Evolutionary conservation across 2,888 invertebrate genomes (phyloP).

Genomic region (Caenorhabditis sp.): DNA sequence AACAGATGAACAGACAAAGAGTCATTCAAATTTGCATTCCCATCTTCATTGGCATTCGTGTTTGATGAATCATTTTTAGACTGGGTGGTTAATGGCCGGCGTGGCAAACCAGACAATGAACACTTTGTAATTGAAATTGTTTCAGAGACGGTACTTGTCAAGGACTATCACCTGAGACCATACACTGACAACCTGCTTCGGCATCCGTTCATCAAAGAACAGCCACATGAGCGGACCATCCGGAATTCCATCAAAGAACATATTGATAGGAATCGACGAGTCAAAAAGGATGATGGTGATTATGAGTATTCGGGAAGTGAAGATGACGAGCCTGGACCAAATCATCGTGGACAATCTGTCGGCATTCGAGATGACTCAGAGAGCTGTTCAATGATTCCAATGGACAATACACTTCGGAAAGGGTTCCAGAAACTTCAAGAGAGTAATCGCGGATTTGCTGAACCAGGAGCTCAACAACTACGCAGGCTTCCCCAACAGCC

Average conservation of each 20-base stretch:
- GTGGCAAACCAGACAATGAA: neutral
- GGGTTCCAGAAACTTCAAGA: conserved; percentile 98
- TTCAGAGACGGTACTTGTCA: conserved; percentile 93
- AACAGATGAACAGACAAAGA: conserved; percentile 4
- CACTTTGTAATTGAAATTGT: conserved; percentile 3
- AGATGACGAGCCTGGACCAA: conserved; percentile 92
- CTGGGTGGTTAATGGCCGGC: neutral
- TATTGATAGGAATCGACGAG: conserved; percentile 89
- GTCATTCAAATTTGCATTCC: neutral
- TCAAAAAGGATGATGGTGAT: conserved; percentile 88
- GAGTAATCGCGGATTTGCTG: conserved; percentile 72
- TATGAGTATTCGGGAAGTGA: conserved; percentile 94
- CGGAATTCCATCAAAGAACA: conserved; percentile 99
- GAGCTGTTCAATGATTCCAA: conserved; percentile 90
- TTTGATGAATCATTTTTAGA: neutral
- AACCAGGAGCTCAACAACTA: conserved; percentile 76
- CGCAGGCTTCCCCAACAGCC: conserved; percentile 72
- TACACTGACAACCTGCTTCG: conserved; percentile 95
- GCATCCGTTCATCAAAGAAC: conserved; percentile 97
- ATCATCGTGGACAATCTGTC: conserved; percentile 45
- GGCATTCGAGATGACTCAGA: conserved; percentile 62
- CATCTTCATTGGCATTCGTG: neutral
- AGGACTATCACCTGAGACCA: conserved; percentile 98
- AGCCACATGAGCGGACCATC: conserved; percentile 98
- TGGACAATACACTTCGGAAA: conserved; percentile 94